Percentiles rank a stretch among this genome's conserved stretches.
phyloP scores from a whole-genome alignment of 2,888 invertebrate genomes.

The Seira ritae region DNA sequence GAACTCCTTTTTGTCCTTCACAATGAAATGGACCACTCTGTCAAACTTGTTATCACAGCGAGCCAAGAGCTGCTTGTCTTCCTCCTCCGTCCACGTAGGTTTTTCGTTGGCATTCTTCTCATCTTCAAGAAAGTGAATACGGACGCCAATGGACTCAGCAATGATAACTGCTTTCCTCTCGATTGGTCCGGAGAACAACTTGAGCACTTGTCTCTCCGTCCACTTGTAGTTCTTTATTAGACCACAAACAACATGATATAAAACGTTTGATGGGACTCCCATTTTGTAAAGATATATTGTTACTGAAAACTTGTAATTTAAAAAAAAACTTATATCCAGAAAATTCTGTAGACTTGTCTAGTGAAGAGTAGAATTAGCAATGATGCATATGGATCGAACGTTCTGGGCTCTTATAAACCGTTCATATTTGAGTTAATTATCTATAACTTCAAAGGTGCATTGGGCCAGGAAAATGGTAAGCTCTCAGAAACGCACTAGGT shows the following conservation, averaged over 20 bases:
- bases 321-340: too few species aligned
- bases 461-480: too few species aligned
- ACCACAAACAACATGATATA: neutral
- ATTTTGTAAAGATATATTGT: neutral
- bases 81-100: neutral
- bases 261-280: neutral
- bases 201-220: neutral
- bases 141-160: neutral
- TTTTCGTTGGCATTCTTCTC: neutral
- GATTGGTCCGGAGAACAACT: neutral
- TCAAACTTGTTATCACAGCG: neutral
- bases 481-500: too few species aligned
- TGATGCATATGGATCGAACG: too few species aligned
- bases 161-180: neutral
- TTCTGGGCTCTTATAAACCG: too few species aligned
- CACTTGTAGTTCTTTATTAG: neutral
- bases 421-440: too few species aligned
- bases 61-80: neutral
- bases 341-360: too few species aligned
- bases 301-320: too few species aligned
- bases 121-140: neutral
- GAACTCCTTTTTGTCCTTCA: slow-evolving; percentile 19
- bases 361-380: too few species aligned
- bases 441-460: too few species aligned
- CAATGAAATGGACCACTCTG: slow-evolving; percentile 14